These are phyloP conservation scores for Odocoileus virginianus DNA, from an alignment of 2,113 vertebrate genomes.

Conservation along the genomic window DNA sequence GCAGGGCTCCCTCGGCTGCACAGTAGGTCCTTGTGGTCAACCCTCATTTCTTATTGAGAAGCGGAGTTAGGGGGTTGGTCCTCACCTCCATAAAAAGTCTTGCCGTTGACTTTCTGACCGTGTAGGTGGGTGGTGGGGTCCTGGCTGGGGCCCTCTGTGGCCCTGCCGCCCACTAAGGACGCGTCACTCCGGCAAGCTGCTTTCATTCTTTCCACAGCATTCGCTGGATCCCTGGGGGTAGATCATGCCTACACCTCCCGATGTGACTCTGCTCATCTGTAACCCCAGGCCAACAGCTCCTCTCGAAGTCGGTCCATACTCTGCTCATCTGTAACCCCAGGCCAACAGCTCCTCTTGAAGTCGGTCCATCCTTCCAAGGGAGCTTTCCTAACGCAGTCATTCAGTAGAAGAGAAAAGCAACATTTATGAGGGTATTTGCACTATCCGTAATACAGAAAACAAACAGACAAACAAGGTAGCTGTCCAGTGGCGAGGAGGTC, in stretches of 20 bases:
- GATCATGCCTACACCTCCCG: not conserved
- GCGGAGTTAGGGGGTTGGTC: not conserved
- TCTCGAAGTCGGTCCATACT: not conserved
- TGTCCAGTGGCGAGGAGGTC: not conserved
- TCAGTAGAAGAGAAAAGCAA: not conserved
- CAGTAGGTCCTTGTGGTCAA: not conserved
- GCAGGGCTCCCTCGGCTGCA: not conserved
- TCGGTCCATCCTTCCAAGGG: not conserved
- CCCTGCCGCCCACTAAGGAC: not conserved
- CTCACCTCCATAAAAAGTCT: not conserved
- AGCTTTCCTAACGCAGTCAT: not conserved
- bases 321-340: not conserved
- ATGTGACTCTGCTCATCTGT: not conserved
- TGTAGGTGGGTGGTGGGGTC: not conserved
- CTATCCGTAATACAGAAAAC: not conserved
- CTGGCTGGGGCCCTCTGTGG: not conserved
- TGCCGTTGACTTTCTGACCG: not conserved
- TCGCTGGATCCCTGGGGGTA: not conserved
- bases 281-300: not conserved
- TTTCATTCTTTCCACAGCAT: not conserved
- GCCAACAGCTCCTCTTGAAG: not conserved
- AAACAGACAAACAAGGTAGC: not conserved
- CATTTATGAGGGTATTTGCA: not conserved
- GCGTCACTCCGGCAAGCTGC: fast-evolving
- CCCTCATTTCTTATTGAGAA: not conserved